Percentiles rank a stretch among this genome's conserved stretches.
These are phyloP conservation scores for Anaspis maculata DNA, from an alignment of 2,888 invertebrate species.

Conservation along the genomic window DNA sequence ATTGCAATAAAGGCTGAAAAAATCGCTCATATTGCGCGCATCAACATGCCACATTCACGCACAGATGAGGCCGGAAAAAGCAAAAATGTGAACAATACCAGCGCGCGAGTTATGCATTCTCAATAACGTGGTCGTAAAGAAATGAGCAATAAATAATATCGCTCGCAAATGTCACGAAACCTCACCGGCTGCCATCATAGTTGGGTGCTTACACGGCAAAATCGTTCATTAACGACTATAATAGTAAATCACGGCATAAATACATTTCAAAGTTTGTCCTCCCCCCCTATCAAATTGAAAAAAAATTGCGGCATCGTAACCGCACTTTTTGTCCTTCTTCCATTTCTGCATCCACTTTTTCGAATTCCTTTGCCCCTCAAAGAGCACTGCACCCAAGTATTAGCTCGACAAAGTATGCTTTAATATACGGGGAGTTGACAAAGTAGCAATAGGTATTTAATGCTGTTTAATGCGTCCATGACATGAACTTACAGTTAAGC, in stretches of 20 bases:
- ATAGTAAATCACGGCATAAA: slow-evolving; percentile 23
- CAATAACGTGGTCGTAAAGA: slow-evolving; percentile 24
- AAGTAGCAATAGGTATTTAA: no score
- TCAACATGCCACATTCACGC: no score
- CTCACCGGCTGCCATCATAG: slow-evolving; percentile 23
- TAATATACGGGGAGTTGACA: no score
- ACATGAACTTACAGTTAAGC: no score
- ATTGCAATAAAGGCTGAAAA: no score
- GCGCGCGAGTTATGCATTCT: slow-evolving; percentile 18
- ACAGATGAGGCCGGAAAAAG: slow-evolving; percentile 1
- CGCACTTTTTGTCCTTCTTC: not conserved
- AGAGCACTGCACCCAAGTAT: no score
- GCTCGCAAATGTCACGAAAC: slow-evolving; percentile 27
- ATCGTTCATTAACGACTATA: slow-evolving; percentile 29
- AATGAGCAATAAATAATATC: slow-evolving; percentile 28
- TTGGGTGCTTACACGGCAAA: slow-evolving; percentile 23
- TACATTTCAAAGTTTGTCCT: not conserved
- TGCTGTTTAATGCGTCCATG: no score
- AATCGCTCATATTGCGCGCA: no score
- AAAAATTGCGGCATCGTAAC: no score
- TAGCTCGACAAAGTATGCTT: no score
- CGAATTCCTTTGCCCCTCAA: not conserved
- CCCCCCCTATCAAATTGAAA: no score
- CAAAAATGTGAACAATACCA: slow-evolving; percentile 19
- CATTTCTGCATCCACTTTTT: not conserved